Base-by-base conservation (phyloP, 2,113 vertebrate species). In the Psittacula cyanocephala region DNA sequence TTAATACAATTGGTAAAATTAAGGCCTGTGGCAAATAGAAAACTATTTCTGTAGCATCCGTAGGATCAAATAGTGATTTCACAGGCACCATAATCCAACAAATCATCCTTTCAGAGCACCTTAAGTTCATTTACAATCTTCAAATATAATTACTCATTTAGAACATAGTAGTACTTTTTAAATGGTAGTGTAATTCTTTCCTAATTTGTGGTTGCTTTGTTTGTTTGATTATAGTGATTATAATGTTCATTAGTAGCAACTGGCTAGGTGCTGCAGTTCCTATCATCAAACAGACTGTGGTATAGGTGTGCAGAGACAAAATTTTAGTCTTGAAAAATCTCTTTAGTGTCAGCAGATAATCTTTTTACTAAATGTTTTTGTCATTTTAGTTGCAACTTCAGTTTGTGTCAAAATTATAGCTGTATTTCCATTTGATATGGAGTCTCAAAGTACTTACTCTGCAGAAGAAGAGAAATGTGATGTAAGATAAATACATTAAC, bases 161-260 rank as follows among this genome's bases (percentile, higher is more conserved):
- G 78, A 97, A 91, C 77, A 53, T 47, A 81, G 63, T 49, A 81
- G 70, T 95, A 96, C 72, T 96, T 97, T 95, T 81, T 94, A 89
- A 97, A 96, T 96, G 89, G 81, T 96, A 91, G 92, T 95, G 81
- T 94, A 82, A 39, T 95, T 96, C 74, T 76, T 83, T 93, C 39
- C 63, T 97, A 96, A 97, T 97, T 94, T 92, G 68, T 69, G 68
- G 81, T 96, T 97, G 82, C 96, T 98, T 97, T 97, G 90, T 97
- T 97, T 97, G 75, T 97, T 95, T 97, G 94, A 98, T 96, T 97
- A 93, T 88, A 96, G 88, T 97, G 93, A 97, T 97, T 97, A 95
- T 60, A 50, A 64, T 79, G 44, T 93, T 98, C 93, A 95, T 97
- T 98, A 97, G 96, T 86, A 91, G 68, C 82, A 89, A 97, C 92